phyloP scores from a whole-genome alignment of 2,888 invertebrate genomes.

The Spisula subtruncata region DNA sequence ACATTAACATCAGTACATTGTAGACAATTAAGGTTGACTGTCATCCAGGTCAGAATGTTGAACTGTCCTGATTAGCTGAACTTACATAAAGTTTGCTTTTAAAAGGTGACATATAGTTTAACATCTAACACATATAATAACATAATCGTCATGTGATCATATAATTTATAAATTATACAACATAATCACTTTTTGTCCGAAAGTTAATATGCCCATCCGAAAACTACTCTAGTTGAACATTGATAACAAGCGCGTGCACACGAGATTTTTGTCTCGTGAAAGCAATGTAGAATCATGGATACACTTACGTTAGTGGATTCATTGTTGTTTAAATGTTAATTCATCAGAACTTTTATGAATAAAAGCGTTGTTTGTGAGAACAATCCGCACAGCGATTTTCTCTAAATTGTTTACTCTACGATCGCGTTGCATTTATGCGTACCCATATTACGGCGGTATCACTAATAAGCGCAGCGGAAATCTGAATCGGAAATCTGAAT shows the following conservation, averaged over 20 bases:
- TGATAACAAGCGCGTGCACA: background rate
- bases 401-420: background rate
- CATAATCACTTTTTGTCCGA: background rate
- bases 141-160: background rate
- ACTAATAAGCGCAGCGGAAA: too few species aligned
- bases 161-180: background rate
- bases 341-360: background rate
- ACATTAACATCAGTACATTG: too few species aligned
- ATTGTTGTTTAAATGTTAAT: background rate
- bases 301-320: conserved; percentile 14
- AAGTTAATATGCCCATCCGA: background rate
- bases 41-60: too few species aligned
- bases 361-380: background rate
- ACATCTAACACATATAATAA: too few species aligned
- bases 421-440: background rate
- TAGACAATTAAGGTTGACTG: too few species aligned
- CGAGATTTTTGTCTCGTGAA: background rate
- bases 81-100: too few species aligned
- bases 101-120: too few species aligned
- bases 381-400: background rate
- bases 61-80: too few species aligned
- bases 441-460: too few species aligned
- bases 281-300: background rate
- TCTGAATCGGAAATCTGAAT: too few species aligned
- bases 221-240: background rate